A percentile compares a stretch with the other conserved stretches of the same genome.
Evolutionary conservation across 1,140 invertebrate species (phyloP).

Genomic region (Dendrolimus kikuchii): DNA sequence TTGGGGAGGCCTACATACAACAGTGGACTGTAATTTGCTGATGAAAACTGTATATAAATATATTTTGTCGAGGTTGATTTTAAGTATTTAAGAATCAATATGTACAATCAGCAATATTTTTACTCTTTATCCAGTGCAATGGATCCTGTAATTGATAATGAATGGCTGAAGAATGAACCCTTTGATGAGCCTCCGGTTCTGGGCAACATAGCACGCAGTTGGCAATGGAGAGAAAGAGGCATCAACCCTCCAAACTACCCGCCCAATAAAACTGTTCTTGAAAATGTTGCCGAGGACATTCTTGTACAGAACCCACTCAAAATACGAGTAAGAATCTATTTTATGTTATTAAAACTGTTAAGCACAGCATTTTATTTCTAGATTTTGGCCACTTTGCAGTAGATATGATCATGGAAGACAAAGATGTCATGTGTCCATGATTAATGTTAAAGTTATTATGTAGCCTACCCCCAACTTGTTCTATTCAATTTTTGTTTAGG

Average conservation of each 20-base stretch:
- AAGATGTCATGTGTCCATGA: too few species aligned
- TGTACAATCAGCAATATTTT: not conserved
- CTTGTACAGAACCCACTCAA: conserved; percentile 57
- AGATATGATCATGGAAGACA: too few species aligned
- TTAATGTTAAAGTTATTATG: too few species aligned
- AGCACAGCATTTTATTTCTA: too few species aligned
- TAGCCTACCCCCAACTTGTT: too few species aligned
- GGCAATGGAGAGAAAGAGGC: conserved; percentile 56
- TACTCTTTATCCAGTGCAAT: conserved; percentile 30
- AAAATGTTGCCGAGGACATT: conserved; percentile 62
- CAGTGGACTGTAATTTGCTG: too few species aligned
- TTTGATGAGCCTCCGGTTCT: conserved; percentile 42
- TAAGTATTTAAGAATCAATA: too few species aligned
- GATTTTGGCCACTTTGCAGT: too few species aligned
- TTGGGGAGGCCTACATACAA: too few species aligned
- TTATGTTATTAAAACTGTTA: conserved; percentile 3
- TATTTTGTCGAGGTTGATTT: too few species aligned
- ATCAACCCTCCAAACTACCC: conserved; percentile 41
- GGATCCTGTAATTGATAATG: conserved; percentile 55
- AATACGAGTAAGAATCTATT: conserved; percentile 44
- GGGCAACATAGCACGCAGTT: conserved; percentile 53
- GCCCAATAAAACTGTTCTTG: conserved; percentile 52
- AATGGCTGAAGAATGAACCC: conserved; percentile 57
- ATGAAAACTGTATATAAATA: too few species aligned
- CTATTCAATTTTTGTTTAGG: too few species aligned